Evolutionary conservation across 2,113 vertebrate genomes (phyloP).

Genomic region (Stercorarius parasiticus): DNA sequence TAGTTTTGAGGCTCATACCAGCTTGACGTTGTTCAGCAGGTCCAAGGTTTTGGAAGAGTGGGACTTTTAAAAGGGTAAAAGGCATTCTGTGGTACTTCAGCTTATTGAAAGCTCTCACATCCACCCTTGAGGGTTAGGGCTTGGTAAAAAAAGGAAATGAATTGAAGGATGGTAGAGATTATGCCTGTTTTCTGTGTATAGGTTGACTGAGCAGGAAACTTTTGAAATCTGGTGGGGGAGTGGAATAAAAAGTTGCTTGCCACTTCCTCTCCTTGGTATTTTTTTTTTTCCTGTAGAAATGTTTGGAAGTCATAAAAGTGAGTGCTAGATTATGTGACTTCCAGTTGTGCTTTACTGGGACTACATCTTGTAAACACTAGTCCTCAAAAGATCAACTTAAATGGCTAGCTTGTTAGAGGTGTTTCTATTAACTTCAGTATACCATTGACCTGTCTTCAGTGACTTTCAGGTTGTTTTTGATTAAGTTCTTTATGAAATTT

Average conservation of each 20-base stretch:
- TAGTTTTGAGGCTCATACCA: background rate
- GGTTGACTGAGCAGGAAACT: background rate
- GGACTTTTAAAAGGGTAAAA: background rate
- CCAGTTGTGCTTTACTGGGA: background rate
- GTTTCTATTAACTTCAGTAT: background rate
- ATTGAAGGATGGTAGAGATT: background rate
- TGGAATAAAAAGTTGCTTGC: background rate
- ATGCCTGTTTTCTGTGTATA: background rate
- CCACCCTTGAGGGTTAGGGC: background rate
- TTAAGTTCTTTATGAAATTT: slow-evolving; percentile 6
- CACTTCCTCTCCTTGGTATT: background rate
- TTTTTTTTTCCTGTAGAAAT: background rate
- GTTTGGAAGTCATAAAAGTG: background rate
- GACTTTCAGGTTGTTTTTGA: slow-evolving; percentile 3
- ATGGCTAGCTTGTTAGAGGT: background rate
- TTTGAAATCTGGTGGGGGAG: background rate
- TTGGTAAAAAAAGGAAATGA: background rate
- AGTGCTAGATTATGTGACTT: background rate
- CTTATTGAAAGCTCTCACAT: background rate
- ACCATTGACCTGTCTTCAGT: background rate
- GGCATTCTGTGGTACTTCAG: background rate
- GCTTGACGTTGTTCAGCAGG: background rate
- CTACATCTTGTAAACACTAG: background rate
- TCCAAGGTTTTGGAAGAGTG: background rate
- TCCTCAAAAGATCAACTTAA: background rate